phyloP scores from a whole-genome alignment of 2,888 invertebrate species.

The Apantesis nais region DNA sequence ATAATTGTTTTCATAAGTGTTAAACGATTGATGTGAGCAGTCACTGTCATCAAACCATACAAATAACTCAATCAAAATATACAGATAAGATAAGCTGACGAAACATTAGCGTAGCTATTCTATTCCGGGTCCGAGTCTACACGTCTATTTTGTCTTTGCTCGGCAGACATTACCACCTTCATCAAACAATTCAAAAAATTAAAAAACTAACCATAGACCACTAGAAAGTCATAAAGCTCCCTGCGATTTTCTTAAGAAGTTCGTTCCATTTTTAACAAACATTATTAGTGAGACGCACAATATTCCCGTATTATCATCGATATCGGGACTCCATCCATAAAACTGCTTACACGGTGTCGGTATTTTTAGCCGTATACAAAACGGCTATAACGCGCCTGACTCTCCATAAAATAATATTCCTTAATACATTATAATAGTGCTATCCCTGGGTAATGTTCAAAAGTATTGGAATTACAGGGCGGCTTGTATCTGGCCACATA shows the following conservation, averaged over 20 bases:
- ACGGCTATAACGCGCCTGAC: conserved; percentile 74
- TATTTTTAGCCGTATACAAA: conserved; percentile 75
- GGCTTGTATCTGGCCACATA: conserved; percentile 73
- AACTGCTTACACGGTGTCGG: conserved; percentile 51
- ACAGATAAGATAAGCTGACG: not conserved
- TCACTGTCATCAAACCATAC: no score
- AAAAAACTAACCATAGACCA: not conserved
- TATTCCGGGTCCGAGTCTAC: no score
- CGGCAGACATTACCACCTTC: not conserved
- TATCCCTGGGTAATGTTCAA: conserved; percentile 80
- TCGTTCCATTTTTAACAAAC: conserved; percentile 30
- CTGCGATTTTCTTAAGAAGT: not conserved
- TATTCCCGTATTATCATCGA: conserved; percentile 33
- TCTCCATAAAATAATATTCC: conserved; percentile 83
- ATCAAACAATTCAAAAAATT: not conserved
- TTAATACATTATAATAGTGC: conserved; percentile 86
- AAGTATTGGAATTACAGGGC: conserved; percentile 85
- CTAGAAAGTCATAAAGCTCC: no score
- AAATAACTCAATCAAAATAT: no score
- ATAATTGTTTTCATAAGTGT: no score
- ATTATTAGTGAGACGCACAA: conserved; percentile 43
- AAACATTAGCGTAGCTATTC: no score
- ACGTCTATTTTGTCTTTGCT: not conserved
- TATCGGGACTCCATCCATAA: conserved; percentile 38
- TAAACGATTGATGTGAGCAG: no score